A percentile compares a stretch with the other conserved stretches of the same genome.
Evolutionary conservation across 37 sponge, comb jelly and placozoan genomes (phyloP).

Genomic region (Ianthella basta): DNA sequence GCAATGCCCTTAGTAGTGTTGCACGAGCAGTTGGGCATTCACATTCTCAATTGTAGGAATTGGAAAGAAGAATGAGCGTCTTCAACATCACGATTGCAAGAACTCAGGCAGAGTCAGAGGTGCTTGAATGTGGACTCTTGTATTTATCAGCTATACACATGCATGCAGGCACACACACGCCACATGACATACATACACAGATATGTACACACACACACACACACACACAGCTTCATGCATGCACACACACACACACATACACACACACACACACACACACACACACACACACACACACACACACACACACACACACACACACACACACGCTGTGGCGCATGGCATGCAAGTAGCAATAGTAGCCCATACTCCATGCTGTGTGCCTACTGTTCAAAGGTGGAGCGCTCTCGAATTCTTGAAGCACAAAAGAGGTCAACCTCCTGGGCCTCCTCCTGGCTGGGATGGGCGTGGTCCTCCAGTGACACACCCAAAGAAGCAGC

Average conservation of each 20-base stretch:
- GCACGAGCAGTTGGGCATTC: not conserved
- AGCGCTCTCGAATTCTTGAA: no score
- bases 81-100: slow-evolving; percentile 71
- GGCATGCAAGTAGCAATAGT: not conserved
- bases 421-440: not conserved
- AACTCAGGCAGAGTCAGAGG: slow-evolving; percentile 64
- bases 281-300: no score
- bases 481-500: not conserved
- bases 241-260: no score
- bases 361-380: not conserved
- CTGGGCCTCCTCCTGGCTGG: slow-evolving; percentile 3
- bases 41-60: slow-evolving; percentile 30
- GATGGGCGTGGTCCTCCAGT: slow-evolving; percentile 11
- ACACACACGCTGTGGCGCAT: not conserved
- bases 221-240: no score
- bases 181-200: no score
- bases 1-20: not conserved
- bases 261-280: no score
- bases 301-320: no score
- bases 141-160: not conserved
- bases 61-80: slow-evolving; percentile 67
- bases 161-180: no score
- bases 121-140: slow-evolving; percentile 5
- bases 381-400: not conserved
- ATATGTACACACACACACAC: no score